phyloP scores from a whole-genome alignment of 1,140 invertebrate genomes.

The Monomorium pharaonis region DNA sequence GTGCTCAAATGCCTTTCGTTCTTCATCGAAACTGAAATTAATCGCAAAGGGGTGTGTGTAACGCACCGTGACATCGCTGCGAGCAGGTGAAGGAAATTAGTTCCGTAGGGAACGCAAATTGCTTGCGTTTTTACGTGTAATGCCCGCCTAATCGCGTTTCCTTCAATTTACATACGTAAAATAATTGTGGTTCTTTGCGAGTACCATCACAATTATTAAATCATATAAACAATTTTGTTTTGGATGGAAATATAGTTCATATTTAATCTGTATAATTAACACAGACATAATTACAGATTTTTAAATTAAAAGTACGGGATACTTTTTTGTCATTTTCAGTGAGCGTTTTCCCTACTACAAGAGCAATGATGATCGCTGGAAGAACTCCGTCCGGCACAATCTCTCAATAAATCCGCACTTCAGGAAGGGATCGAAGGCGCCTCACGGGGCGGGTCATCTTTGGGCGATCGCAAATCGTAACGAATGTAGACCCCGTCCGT shows the following conservation, averaged over 20 bases:
- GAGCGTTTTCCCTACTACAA: constrained; percentile 94
- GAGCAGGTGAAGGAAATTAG: constrained; percentile 79
- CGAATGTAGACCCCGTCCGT: constrained; percentile 79
- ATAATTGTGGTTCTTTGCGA: neutral
- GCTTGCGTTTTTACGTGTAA: constrained; percentile 6
- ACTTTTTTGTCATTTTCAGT: constrained; percentile 85
- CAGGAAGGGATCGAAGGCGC: constrained; percentile 92
- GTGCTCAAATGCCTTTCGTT: constrained; percentile 17
- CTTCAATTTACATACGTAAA: neutral
- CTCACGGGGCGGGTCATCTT: constrained; percentile 93
- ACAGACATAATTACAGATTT: too few species aligned
- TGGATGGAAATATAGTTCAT: neutral
- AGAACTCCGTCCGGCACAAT: constrained; percentile 95
- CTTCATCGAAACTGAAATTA: constrained; percentile 65
- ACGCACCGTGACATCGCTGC: constrained; percentile 76
- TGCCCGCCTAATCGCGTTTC: neutral
- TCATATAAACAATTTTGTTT: neutral
- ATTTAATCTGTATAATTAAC: neutral
- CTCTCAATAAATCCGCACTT: constrained; percentile 96
- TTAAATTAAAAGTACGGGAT: neutral
- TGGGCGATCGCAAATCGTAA: constrained; percentile 92
- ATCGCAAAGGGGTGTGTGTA: constrained; percentile 72
- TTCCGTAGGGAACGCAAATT: constrained; percentile 31
- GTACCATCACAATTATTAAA: neutral
- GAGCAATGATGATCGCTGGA: constrained; percentile 95